Base-by-base conservation (phyloP, 2,797 vertebrate genomes). In the Centropyge bicolor region DNA sequence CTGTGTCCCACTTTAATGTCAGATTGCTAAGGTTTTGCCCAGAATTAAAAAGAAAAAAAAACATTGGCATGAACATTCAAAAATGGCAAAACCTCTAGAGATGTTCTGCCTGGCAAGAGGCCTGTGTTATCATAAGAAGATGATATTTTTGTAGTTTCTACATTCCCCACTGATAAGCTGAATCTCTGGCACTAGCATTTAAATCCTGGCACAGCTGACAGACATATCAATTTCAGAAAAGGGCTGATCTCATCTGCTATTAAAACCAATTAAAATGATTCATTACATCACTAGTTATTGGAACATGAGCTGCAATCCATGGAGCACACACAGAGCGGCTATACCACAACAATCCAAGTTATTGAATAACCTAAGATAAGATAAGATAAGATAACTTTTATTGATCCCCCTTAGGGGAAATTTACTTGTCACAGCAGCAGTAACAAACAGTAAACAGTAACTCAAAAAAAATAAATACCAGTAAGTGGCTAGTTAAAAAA, bases 231-330 rank as follows among this genome's bases (percentile, higher is more conserved):
- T n/a, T 51, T n/a, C 48, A 55, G 17, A 20, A 5, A 57, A 57
- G 10, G 19, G 31, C 36, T 31, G 17, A 19, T 4, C 17, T 20
- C 31, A 6, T 36, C 2, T 36, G 31, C n/a, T n/a, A 38, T 59
- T 59, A 4, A 20, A 66, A 66, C 66, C 54, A 66, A 48, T 57
- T 74, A 48, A 10, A 36, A 59, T 59, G 46, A 35, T 46, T 60
- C 31, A 36, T 36, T 13, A 45, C 55, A 48, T 67, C 63, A 7
- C 56, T 38, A 5, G 12, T 41, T 60, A 40, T 67, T 48, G 55
- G 55, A 67, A 67, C 63, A 75, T 75, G 68, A 76, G 64, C 56
- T 31, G 24, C 63, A 60, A 49, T 45, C 55, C 74, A 35, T 17
- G 54, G 45, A 67, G 73, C 63, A 27, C 45, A 38, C 46, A 38